These are phyloP conservation scores for Calameuta pallipes DNA, from an alignment of 2,888 invertebrate genomes.

Conservation along the genomic window DNA sequence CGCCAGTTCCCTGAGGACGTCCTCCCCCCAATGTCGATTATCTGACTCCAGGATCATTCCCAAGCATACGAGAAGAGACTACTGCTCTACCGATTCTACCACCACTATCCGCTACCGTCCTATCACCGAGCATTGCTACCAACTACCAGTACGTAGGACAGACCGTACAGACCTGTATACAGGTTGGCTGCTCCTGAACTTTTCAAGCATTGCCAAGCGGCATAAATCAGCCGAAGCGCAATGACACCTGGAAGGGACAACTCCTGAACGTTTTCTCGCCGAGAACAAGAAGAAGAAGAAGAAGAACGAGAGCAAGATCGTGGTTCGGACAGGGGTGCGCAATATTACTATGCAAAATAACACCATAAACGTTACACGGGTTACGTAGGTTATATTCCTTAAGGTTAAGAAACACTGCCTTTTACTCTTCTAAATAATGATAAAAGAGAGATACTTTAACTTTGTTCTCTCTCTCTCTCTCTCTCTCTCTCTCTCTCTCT, in stretches of 20 bases:
- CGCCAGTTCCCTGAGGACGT: conserved; percentile 11
- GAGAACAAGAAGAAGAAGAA: background rate
- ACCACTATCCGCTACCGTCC: background rate
- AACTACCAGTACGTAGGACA: background rate
- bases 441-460: background rate
- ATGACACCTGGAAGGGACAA: background rate
- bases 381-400: background rate
- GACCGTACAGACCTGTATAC: background rate
- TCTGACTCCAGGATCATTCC: background rate
- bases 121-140: background rate
- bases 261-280: background rate
- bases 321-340: background rate
- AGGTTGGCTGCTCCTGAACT: background rate
- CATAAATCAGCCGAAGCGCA: background rate
- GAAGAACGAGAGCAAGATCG: background rate
- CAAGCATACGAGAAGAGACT: background rate
- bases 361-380: background rate
- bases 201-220: background rate
- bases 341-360: background rate
- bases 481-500: background rate
- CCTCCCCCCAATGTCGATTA: conserved; percentile 12
- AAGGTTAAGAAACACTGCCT: background rate
- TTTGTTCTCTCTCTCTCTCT: background rate
- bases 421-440: background rate
- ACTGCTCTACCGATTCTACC: background rate